Evolutionary conservation across 1,140 invertebrate genomes (phyloP).

Genomic region (Cyrtorhinus lividipennis): DNA sequence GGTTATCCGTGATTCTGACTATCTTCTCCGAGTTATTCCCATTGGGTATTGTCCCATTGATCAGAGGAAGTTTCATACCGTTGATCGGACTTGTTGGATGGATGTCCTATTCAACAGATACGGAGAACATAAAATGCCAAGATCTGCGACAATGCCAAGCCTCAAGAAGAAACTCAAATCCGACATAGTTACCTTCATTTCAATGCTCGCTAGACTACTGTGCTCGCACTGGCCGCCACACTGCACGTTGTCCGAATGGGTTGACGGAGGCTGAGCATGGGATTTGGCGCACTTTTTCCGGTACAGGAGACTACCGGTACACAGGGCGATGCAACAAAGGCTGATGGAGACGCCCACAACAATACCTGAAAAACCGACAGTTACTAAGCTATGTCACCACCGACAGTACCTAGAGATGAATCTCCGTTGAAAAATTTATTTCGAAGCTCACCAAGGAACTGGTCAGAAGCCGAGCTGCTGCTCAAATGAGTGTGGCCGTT

Average conservation of each 20-base stretch:
- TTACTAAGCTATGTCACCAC: too few relatives aligned
- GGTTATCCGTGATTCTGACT: conserved; percentile 38
- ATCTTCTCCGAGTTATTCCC: conserved; percentile 30
- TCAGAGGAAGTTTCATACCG: conserved; percentile 32
- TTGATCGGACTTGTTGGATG: conserved; percentile 33
- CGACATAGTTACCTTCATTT: conserved; percentile 3
- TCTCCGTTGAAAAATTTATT: too few relatives aligned
- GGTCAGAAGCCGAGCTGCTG: conserved; percentile 8
- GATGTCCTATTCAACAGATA: conserved; percentile 29
- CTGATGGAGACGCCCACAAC: conserved; percentile 30
- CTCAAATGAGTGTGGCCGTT: conserved; percentile 9
- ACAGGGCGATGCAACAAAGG: conserved; percentile 28
- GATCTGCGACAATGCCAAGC: too few relatives aligned
- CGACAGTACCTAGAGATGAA: too few relatives aligned
- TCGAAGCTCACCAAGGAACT: conserved; percentile 19
- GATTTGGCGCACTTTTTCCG: conserved; percentile 29
- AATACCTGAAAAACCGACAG: conserved; percentile 28
- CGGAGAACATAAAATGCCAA: conserved; percentile 6
- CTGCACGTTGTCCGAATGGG: conserved; percentile 14
- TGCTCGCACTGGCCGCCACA: background rate
- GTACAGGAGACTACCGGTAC: conserved; percentile 29
- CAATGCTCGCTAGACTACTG: background rate
- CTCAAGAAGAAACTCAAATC: too few relatives aligned
- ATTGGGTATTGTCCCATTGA: conserved; percentile 33
- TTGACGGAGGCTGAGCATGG: background rate